These are phyloP conservation scores for Drosophila quinaria DNA, from an alignment of 2,888 invertebrate genomes.

Conservation along the genomic window DNA sequence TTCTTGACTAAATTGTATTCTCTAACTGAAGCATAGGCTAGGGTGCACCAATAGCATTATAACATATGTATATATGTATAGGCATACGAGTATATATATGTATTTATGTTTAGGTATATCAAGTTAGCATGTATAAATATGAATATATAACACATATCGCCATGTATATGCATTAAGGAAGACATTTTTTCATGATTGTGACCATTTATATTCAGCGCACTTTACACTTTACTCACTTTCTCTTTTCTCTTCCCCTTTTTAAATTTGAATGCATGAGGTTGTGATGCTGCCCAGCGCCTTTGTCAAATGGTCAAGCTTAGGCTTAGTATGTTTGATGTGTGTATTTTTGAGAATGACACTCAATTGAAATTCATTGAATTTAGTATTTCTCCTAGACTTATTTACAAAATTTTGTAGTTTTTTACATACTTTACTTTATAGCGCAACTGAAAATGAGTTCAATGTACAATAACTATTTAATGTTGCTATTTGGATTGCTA, in stretches of 20 bases:
- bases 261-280: constrained; percentile 30
- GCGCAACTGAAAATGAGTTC: constrained; percentile 70
- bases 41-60: constrained; percentile 61
- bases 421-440: constrained; percentile 61
- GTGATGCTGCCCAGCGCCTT: constrained; percentile 16
- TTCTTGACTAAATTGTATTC: constrained; percentile 40
- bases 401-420: constrained; percentile 59
- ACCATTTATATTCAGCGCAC: constrained; percentile 66
- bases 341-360: constrained; percentile 29
- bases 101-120: constrained; percentile 50
- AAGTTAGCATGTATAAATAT: constrained; percentile 57
- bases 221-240: constrained; percentile 29
- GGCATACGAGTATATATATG: constrained; percentile 51
- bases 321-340: constrained; percentile 62
- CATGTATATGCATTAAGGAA: constrained; percentile 81
- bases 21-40: constrained; percentile 75
- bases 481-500: constrained; percentile 20
- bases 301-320: constrained; percentile 72
- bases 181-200: constrained; percentile 80
- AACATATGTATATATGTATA: constrained; percentile 49
- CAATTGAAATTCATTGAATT: constrained; percentile 56
- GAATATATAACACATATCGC: constrained; percentile 76
- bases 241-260: background rate
- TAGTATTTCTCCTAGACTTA: constrained; percentile 35
- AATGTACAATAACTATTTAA: constrained; percentile 61